Percentiles rank a stretch among this genome's conserved stretches.
Conservation (phyloP, 2,888 invertebrate species). For the Sclerodermus sp. region DNA sequence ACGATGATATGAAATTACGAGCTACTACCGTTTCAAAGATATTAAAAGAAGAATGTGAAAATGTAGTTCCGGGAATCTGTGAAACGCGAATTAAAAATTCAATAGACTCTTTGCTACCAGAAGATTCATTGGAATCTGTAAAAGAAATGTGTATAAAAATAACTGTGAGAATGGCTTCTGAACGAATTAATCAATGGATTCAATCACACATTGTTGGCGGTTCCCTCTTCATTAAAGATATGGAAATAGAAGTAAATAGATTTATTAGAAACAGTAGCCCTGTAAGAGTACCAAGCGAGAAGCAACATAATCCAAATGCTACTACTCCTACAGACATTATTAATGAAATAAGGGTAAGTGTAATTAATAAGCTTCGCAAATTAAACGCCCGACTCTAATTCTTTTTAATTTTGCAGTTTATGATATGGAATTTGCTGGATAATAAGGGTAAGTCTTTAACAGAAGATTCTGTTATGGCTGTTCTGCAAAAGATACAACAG, state of each 20-base stretch:
- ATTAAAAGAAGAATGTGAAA: conserved; percentile 36
- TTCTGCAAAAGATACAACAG: conserved; percentile 33
- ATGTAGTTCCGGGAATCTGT: conserved; percentile 38
- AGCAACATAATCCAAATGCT: conserved; percentile 35
- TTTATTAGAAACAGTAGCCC: conserved; percentile 24
- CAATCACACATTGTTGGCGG: conserved; percentile 54
- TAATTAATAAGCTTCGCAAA: not conserved
- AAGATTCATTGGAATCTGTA: conserved; percentile 60
- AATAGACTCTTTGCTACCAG: conserved; percentile 60
- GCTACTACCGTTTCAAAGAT: conserved; percentile 25
- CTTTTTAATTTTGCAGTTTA: conserved; percentile 26
- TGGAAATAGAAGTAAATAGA: conserved; percentile 39
- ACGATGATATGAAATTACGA: conserved; percentile 21
- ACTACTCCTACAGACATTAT: conserved; percentile 40
- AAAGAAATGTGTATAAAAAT: conserved; percentile 61
- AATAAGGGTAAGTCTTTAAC: conserved; percentile 33
- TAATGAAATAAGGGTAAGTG: conserved; percentile 39
- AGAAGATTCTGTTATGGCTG: conserved; percentile 21
- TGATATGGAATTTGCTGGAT: conserved; percentile 46
- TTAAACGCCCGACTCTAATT: not conserved
- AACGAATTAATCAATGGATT: conserved; percentile 64
- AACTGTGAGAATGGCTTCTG: conserved; percentile 59
- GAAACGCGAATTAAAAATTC: conserved; percentile 37
- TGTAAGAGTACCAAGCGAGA: conserved; percentile 15
- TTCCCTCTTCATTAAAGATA: conserved; percentile 43